Evolutionary conservation across 2,888 invertebrate genomes (phyloP), one percentile per base, ranked within the genome.

Genomic region (Drosophila subquinaria): DNA sequence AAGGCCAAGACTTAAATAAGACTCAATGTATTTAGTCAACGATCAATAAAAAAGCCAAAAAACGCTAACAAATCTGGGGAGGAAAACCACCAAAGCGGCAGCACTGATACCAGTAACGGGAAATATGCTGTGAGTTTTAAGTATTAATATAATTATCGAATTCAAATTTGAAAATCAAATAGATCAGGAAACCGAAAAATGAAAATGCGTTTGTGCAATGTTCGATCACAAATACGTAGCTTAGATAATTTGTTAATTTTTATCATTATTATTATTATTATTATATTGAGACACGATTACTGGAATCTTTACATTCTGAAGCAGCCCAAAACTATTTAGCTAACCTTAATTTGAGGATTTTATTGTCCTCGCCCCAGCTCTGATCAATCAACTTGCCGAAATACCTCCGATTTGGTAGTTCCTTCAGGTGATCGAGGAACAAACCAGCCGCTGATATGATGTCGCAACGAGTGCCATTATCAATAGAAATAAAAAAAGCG

Each of bases 341-440:
- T 13, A 35, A 13, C 35, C 13, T 36, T 13, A 36, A 36, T 36
- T 36, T 13, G 5, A 13, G 5, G 5, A 35, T 35, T 35, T 35
- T 13, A 6, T n/a, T n/a, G n/a, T 15, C 8, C 8, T 17, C 11
- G 17, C 17, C 30, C 15, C 30, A 48, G 15, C 27, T 27, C 27
- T 5, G 27, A 48, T 48, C 48, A 48, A 48, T 48, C 48, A 30
- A 30, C 30, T 48, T 15, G 9, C 15, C 15, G 30, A 30, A 48
- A 42, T 30, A 10, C 48, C 15, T 9, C 15, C 10, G 30, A 48
- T 48, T 48, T 48, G 48, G 48, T 48, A 10, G 30, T 48, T 48
- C 30, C 30, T 30, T 47, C 23, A 23, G 0, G 3, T 30, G 47
- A 17, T 17, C 10, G 42, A 42, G 42, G 11, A 10, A 17, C 17